These are phyloP conservation scores for Heteromyza rotundicornis DNA, from an alignment of 2,888 invertebrate genomes.

Conservation along the genomic window DNA sequence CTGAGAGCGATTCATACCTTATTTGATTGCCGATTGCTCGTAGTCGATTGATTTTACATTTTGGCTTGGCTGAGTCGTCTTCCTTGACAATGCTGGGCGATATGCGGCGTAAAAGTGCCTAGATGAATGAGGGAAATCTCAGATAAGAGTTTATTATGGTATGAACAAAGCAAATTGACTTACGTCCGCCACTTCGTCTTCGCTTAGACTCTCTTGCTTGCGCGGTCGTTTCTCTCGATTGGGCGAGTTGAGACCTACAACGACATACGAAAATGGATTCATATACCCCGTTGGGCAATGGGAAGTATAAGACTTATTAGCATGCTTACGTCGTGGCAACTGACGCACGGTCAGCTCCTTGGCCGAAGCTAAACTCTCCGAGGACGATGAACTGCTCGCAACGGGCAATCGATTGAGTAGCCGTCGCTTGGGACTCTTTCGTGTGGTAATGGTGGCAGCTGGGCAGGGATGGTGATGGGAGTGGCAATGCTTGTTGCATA, in stretches of 20 bases:
- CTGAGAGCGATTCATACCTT: conserved; percentile 64
- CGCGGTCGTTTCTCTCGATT: conserved; percentile 51
- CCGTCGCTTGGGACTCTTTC: conserved; percentile 68
- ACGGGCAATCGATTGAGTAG: conserved; percentile 65
- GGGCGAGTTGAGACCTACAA: conserved; percentile 44
- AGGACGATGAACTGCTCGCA: conserved; percentile 68
- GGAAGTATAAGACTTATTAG: background rate
- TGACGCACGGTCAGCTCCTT: conserved; percentile 59
- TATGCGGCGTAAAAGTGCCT: conserved; percentile 69
- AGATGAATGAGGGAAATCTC: too few species aligned
- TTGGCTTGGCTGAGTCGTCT: conserved; percentile 55
- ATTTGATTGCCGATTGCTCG: conserved; percentile 79
- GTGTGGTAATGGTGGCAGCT: conserved; percentile 62
- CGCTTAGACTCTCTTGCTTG: conserved; percentile 63
- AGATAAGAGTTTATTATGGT: too few species aligned
- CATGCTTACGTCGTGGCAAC: conserved; percentile 41
- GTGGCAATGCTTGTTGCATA: conserved; percentile 47
- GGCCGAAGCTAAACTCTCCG: conserved; percentile 67
- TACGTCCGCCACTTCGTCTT: conserved; percentile 65
- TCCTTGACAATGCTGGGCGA: conserved; percentile 67
- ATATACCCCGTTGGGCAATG: background rate
- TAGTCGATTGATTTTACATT: conserved; percentile 71
- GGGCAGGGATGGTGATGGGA: conserved; percentile 50
- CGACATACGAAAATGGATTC: background rate
- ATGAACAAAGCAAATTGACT: conserved; percentile 35